Conservation (phyloP, 2,888 invertebrate genomes). For the Neoascia interrupta region DNA sequence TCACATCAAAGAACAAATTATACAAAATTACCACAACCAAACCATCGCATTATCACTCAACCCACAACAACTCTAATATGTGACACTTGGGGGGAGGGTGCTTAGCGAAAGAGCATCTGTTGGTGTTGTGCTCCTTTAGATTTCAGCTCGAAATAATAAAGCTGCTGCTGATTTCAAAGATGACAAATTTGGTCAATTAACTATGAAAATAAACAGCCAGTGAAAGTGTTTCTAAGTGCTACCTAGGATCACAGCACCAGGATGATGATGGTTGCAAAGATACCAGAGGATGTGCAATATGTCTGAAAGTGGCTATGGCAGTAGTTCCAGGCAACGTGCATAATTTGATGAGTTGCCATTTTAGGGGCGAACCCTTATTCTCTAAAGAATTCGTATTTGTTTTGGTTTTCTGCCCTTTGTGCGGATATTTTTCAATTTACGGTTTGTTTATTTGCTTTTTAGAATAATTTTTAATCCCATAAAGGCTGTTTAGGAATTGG, state of each 20-base stretch:
- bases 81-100: slow-evolving; percentile 10
- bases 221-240: slow-evolving; percentile 63
- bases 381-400: not conserved
- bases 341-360: slow-evolving; percentile 37
- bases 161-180: slow-evolving; percentile 66
- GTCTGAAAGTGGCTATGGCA: not conserved
- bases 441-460: slow-evolving; percentile 68
- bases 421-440: slow-evolving; percentile 58
- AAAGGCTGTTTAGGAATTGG: slow-evolving; percentile 63
- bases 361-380: slow-evolving; percentile 52
- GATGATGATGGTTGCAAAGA: not conserved
- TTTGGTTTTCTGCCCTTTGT: slow-evolving; percentile 1
- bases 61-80: no score
- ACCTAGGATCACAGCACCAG: not conserved
- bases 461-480: slow-evolving; percentile 63
- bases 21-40: slow-evolving; percentile 48
- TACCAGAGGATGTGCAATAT: not conserved
- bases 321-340: slow-evolving; percentile 35
- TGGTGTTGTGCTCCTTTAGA: slow-evolving; percentile 36
- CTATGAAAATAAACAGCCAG: slow-evolving; percentile 68
- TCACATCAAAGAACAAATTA: slow-evolving; percentile 67
- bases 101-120: slow-evolving; percentile 62
- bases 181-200: slow-evolving; percentile 70
- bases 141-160: slow-evolving; percentile 62
- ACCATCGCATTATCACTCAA: slow-evolving; percentile 28